Evolutionary conservation across 30 jellyfish, hydroid and myxozoan genomes (phyloP).

Genomic region (Turritopsis rubra): DNA sequence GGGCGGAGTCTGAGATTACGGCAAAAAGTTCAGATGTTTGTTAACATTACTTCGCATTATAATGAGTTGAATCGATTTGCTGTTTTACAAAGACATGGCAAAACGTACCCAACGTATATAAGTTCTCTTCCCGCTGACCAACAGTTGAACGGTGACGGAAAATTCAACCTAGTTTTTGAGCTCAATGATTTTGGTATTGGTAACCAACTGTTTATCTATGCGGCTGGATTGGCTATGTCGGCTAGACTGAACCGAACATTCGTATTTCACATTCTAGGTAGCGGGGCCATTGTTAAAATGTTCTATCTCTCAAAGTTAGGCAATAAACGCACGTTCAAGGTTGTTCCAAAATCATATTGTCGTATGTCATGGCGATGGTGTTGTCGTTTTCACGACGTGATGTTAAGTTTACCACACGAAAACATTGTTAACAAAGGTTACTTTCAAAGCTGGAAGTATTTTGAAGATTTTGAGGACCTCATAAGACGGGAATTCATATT

Average conservation of each 20-base stretch:
- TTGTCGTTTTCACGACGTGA: background rate
- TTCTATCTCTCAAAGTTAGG: too few relatives aligned
- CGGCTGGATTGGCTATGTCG: background rate
- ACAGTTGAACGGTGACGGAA: background rate
- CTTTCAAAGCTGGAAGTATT: background rate
- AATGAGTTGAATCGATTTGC: too few relatives aligned
- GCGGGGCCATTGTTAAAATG: background rate
- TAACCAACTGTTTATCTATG: background rate
- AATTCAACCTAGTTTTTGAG: background rate
- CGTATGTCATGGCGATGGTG: background rate
- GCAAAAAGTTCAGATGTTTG: too few relatives aligned
- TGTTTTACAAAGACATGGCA: background rate
- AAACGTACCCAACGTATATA: background rate
- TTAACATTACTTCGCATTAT: too few relatives aligned
- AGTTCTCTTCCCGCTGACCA: background rate
- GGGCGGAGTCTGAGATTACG: too few relatives aligned
- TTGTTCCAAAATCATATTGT: background rate
- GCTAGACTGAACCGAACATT: background rate
- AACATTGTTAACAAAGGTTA: background rate
- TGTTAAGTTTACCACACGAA: background rate
- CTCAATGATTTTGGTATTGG: background rate
- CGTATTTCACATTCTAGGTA: background rate
- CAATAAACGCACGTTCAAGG: background rate
- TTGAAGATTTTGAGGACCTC: background rate
- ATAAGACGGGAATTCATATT: background rate